Conservation (phyloP, 2,888 invertebrate genomes). For the Phymatocera aterrima region DNA sequence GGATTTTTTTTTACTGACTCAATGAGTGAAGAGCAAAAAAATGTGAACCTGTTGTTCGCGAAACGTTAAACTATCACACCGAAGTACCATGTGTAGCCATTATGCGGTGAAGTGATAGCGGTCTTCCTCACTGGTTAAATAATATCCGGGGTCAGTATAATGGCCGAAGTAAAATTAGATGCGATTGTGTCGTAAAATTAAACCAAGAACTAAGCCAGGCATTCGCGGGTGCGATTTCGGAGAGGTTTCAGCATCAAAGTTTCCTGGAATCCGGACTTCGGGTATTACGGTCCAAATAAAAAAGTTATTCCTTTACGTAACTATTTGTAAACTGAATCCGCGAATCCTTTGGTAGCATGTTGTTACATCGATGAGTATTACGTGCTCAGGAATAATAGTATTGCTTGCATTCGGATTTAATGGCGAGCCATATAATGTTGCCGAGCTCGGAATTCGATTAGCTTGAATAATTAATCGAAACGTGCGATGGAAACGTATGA, state of each 20-base stretch:
- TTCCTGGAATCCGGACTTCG: background rate
- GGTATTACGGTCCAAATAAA: conserved; percentile 1
- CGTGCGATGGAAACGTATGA: background rate
- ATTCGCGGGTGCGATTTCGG: background rate
- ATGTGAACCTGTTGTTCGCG: no score
- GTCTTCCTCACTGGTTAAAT: background rate
- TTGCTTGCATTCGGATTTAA: background rate
- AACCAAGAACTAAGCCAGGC: background rate
- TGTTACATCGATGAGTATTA: conserved; percentile 19
- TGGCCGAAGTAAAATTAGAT: background rate
- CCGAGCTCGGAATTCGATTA: background rate
- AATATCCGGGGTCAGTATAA: background rate
- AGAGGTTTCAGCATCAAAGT: background rate
- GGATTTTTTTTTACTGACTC: background rate
- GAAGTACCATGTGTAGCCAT: background rate
- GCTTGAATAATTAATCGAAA: background rate
- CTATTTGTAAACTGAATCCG: conserved; percentile 3
- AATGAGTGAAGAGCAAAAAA: background rate
- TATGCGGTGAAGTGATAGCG: background rate
- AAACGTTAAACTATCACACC: background rate
- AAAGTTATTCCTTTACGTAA: background rate
- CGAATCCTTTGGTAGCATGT: conserved; percentile 15
- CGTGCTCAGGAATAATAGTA: background rate
- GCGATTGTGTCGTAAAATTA: background rate
- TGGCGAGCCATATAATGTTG: background rate